Evolutionary conservation across 2,888 invertebrate species (phyloP).

Genomic region (Platycheirus rosarum): DNA sequence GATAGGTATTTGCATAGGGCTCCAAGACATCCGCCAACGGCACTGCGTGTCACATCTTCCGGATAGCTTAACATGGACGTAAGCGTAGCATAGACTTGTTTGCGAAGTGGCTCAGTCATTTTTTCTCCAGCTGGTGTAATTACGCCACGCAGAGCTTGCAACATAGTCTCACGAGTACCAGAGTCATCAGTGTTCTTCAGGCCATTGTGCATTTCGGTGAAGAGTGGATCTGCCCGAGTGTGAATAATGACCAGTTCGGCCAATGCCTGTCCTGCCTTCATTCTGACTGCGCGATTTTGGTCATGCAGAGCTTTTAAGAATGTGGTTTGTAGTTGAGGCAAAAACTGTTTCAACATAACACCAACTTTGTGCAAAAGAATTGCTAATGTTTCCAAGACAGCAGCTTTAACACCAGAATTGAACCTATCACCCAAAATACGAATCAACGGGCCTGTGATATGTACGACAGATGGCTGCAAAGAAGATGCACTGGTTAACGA

Average conservation of each 20-base stretch:
- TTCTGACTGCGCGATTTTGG: slow-evolving; percentile 91
- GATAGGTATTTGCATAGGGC: slow-evolving; percentile 90
- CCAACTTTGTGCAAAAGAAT: slow-evolving; percentile 97
- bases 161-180: slow-evolving; percentile 93
- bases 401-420: slow-evolving; percentile 96
- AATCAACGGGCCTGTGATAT: slow-evolving; percentile 98
- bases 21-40: slow-evolving; percentile 95
- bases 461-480: slow-evolving; percentile 96
- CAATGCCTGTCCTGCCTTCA: slow-evolving; percentile 94
- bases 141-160: slow-evolving; percentile 94
- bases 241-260: slow-evolving; percentile 95
- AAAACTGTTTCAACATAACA: slow-evolving; percentile 96
- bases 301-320: slow-evolving; percentile 98
- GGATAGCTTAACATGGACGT: slow-evolving; percentile 87
- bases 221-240: slow-evolving; percentile 96
- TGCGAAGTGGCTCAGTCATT: slow-evolving; percentile 91
- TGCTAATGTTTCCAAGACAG: slow-evolving; percentile 96
- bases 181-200: slow-evolving; percentile 93
- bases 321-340: slow-evolving; percentile 99
- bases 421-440: slow-evolving; percentile 98
- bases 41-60: slow-evolving; percentile 91
- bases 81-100: slow-evolving; percentile 88
- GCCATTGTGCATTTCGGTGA: slow-evolving; percentile 94
- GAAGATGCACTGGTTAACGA: slow-evolving; percentile 90
- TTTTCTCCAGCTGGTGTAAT: slow-evolving; percentile 93